Percentiles rank a stretch among this genome's conserved stretches.
Conservation (phyloP, 2,113 vertebrate species). For the Phylloscopus whistleri region DNA sequence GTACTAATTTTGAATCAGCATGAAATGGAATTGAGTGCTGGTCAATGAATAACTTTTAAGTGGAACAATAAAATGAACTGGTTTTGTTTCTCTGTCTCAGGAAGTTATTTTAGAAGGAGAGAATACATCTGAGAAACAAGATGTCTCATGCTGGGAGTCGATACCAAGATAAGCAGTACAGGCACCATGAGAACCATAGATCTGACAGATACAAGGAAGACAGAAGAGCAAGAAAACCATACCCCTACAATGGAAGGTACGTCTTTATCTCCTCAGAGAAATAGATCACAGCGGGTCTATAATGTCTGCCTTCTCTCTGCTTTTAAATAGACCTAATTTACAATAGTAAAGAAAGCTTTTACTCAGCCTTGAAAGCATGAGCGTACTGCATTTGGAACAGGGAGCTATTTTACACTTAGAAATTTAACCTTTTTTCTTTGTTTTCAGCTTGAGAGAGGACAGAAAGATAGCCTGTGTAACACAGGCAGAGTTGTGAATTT, state of each 20-base stretch:
- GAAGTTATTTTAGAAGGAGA: background rate
- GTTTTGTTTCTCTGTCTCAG: background rate
- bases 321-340: background rate
- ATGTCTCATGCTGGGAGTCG: conserved; percentile 27
- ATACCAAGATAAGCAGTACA: conserved; percentile 3
- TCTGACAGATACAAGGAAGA: background rate
- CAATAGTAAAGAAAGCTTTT: background rate
- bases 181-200: background rate
- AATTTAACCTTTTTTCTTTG: background rate
- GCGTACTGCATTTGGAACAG: background rate
- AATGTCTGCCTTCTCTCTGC: background rate
- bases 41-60: conserved; percentile 41
- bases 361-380: background rate
- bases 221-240: conserved; percentile 12
- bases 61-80: conserved; percentile 2
- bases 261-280: background rate
- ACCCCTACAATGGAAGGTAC: background rate
- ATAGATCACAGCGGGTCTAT: background rate
- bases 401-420: background rate
- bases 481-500: background rate
- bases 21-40: background rate
- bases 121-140: conserved; percentile 13
- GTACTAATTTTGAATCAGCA: background rate
- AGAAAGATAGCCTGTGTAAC: background rate
- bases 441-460: background rate